Evolutionary conservation across 1,140 invertebrate species (phyloP), one percentile per base, ranked within the genome.

Genomic region (Latrodectus geometricus): DNA sequence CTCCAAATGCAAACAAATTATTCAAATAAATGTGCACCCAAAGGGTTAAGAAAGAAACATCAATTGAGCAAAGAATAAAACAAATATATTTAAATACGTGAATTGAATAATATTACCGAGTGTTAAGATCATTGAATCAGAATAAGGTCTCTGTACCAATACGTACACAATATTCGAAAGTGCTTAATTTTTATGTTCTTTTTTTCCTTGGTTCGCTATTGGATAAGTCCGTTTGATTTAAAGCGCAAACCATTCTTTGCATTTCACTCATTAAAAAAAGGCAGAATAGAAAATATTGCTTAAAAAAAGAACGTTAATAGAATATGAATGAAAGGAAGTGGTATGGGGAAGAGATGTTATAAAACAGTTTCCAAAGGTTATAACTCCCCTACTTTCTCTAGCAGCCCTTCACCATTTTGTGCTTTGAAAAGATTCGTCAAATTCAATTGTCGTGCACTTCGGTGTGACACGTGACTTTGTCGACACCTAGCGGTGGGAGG

Each of bases 381-480:
- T 50, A n/a, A 74, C 48, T 17, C 48, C 23, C 17, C 78, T 56
- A 48, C 54, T 61, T 23, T 15, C 72, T 54, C 80, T 20, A 9
- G 8, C n/a, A 23, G 73, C 61, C 21, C 69, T 8, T 15, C 11
- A 21, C 12, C 48, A 20, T 66, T 66, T 78, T 17, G 35, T 15
- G 61, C 77, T 78, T 78, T 86, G 83, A 86, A 86, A 86, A 86
- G 83, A 86, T 86, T 86, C 75, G 74, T 86, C 83, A 86, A 86
- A 86, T 86, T 86, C 83, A 23, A 86, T 86, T 86, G 83, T 86
- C 83, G 70, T 54, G 56, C 82, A 76, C 82, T 85, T 85, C 82
- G 82, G 74, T 76, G 50, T 48, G 66, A 35, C 83, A 86, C 83
- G 83, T 86, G 83, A 86, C 83, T 84, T 50, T n/a, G 56, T 52